A percentile compares a stretch with the other conserved stretches of the same genome.
Conservation (phyloP, 1,140 invertebrate genomes). For the Oedothorax gibbosus region DNA sequence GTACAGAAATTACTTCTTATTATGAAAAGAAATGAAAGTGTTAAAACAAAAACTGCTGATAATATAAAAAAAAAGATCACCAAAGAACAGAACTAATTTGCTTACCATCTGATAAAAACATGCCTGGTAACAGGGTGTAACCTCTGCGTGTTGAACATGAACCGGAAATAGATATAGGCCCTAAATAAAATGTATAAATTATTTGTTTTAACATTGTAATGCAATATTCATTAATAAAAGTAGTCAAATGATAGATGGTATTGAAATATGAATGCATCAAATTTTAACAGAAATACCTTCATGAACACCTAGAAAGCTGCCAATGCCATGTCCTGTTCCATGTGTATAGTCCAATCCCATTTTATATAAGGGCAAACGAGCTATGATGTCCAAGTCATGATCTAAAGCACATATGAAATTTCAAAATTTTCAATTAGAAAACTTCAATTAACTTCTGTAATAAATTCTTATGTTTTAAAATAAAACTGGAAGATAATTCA, state of each 20-base stretch:
- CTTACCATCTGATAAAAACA: constrained; percentile 86
- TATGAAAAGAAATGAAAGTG: no score
- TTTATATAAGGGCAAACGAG: constrained; percentile 88
- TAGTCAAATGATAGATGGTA: neutral
- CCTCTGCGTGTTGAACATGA: neutral
- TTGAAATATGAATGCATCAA: neutral
- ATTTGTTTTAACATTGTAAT: neutral
- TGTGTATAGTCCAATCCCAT: constrained; percentile 96
- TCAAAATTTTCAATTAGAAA: neutral
- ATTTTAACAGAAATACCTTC: constrained; percentile 73
- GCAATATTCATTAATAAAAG: neutral
- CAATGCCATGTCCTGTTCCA: constrained; percentile 97
- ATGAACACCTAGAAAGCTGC: constrained; percentile 95
- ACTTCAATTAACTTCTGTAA: no score
- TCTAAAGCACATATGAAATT: constrained; percentile 14
- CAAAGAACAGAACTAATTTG: neutral
- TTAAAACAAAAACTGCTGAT: no score
- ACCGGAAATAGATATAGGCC: constrained; percentile 25
- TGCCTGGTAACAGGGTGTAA: constrained; percentile 79
- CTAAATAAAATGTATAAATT: neutral
- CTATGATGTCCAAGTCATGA: constrained; percentile 80
- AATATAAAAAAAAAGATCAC: neutral
- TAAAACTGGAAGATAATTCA: no score
- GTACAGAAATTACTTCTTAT: no score
- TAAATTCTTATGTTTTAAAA: no score